These are phyloP conservation scores for Isaurus tuberculatus DNA, from an alignment of 92 coral and sea anemone genomes.

Conservation along the genomic window DNA sequence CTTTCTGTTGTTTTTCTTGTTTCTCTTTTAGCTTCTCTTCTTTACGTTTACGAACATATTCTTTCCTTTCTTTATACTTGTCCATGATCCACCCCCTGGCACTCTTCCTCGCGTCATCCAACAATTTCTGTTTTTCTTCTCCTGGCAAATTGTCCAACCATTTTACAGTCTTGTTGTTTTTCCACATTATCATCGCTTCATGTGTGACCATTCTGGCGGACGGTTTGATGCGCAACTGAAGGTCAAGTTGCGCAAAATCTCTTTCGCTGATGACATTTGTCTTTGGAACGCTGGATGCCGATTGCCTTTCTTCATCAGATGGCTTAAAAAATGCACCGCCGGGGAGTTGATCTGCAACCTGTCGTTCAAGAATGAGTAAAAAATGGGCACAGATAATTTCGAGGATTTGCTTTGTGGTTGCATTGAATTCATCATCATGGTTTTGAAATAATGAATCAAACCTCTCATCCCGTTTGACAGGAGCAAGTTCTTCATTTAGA, in stretches of 20 bases:
- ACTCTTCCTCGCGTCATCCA: constrained; percentile 30
- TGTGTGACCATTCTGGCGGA: constrained; percentile 23
- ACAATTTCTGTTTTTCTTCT: constrained; percentile 30
- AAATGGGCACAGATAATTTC: constrained; percentile 23
- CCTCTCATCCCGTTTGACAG: constrained; percentile 8
- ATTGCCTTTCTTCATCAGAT: constrained; percentile 19
- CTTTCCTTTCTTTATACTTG: constrained; percentile 10
- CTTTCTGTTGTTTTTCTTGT: constrained; percentile 9
- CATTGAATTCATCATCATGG: neutral
- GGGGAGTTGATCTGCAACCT: no score
- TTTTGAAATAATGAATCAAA: neutral
- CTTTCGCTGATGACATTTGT: constrained; percentile 27
- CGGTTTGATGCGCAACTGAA: constrained; percentile 11
- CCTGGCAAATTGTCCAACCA: constrained; percentile 23
- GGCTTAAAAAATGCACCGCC: constrained; percentile 11
- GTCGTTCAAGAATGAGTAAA: neutral
- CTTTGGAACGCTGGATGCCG: constrained; percentile 15
- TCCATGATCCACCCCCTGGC: constrained; percentile 24
- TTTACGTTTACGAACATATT: constrained; percentile 4
- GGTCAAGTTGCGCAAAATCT: constrained; percentile 17
- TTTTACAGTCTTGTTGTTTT: constrained; percentile 4
- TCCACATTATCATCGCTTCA: constrained; percentile 9
- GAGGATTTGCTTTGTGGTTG: constrained; percentile 25
- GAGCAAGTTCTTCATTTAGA: neutral
- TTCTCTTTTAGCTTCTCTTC: no score